phyloP scores from a whole-genome alignment of 2,888 invertebrate genomes.

The Melipona beecheii region DNA sequence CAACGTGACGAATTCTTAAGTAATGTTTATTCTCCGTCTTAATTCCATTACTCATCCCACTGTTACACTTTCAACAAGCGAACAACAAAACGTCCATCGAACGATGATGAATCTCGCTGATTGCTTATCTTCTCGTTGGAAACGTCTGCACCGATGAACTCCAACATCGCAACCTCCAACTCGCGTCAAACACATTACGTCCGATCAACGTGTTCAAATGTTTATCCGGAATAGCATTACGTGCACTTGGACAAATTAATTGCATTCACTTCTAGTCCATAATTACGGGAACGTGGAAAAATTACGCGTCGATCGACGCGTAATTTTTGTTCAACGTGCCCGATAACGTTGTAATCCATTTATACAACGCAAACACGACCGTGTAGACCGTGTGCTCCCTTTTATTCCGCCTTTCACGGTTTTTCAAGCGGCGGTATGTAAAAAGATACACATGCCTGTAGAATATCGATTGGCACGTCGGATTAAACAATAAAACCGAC shows the following conservation, averaged over 20 bases:
- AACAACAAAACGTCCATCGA: not conserved
- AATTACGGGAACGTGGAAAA: not conserved
- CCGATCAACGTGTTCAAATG: not conserved
- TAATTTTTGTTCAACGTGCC: not conserved
- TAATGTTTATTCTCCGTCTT: no score
- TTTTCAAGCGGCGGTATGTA: not conserved
- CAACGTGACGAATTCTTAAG: no score
- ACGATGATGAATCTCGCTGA: not conserved
- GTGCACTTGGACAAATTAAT: not conserved
- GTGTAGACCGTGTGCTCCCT: constrained; percentile 28
- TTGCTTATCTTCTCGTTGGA: not conserved
- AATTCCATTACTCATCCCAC: no score
- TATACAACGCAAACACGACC: not conserved
- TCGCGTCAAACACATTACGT: not conserved
- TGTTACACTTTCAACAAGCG: not conserved
- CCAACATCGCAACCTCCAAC: not conserved
- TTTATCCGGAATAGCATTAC: not conserved
- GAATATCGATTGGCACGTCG: constrained; percentile 12
- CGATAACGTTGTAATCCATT: not conserved
- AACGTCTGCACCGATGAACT: no score
- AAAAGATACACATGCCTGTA: not conserved
- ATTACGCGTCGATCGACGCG: constrained; percentile 7
- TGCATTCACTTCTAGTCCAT: not conserved
- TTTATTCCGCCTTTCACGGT: constrained; percentile 36
- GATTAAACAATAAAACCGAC: not conserved